Conservation (phyloP, 2,797 vertebrate species). For the Epinephelus awoara region DNA sequence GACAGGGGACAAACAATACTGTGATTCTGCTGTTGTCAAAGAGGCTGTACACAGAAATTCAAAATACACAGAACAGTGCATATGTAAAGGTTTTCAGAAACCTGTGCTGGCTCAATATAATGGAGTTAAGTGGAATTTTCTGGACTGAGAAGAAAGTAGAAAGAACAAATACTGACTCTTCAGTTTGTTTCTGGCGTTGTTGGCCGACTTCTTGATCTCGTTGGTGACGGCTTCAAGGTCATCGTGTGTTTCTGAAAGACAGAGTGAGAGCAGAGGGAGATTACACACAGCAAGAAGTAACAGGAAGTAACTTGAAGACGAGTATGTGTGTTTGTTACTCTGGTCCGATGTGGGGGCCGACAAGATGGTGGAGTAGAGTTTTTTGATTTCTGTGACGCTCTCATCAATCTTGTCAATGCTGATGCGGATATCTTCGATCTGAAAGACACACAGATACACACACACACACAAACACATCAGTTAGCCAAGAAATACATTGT, state of each 20-base stretch:
- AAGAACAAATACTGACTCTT: slow-evolving; percentile 87
- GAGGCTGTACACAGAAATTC: neutral
- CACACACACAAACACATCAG: neutral
- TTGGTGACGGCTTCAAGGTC: slow-evolving; percentile 91
- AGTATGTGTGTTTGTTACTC: slow-evolving; percentile 82
- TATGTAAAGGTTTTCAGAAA: neutral
- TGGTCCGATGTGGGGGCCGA: slow-evolving; percentile 94
- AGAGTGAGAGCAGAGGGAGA: neutral
- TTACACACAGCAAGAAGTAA: neutral
- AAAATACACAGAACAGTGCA: neutral
- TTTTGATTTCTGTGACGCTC: slow-evolving; percentile 92
- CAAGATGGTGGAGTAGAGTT: slow-evolving; percentile 94
- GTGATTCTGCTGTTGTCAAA: neutral
- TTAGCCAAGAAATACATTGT: neutral
- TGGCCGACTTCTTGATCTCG: slow-evolving; percentile 95
- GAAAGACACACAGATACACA: neutral
- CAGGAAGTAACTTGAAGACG: fast-evolving
- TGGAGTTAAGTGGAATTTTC: neutral
- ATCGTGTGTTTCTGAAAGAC: slow-evolving; percentile 91
- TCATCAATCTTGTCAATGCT: slow-evolving; percentile 94
- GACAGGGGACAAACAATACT: neutral
- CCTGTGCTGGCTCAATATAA: neutral
- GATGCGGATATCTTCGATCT: slow-evolving; percentile 93
- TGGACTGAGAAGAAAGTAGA: neutral
- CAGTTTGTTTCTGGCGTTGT: slow-evolving; percentile 93